Evolutionary conservation across 2,113 vertebrate species (phyloP), one percentile per base, ranked within the genome.

Genomic region (Cyphomyrus discorhynchus): DNA sequence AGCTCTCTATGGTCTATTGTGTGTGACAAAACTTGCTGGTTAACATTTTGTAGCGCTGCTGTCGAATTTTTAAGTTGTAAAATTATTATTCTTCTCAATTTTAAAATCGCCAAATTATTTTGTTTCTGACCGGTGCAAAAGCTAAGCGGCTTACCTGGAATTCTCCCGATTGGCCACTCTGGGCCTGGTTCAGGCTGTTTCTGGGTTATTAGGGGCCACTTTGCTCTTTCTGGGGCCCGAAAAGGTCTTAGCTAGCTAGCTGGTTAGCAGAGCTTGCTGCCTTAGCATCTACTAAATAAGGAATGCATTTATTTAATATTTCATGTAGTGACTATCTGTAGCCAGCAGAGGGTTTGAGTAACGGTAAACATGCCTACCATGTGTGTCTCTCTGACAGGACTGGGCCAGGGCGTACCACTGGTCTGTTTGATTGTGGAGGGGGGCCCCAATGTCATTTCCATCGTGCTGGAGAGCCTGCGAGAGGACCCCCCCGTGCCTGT

Each of bases 401-500:
- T 99, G 91, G 98, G 98, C 19, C 98, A 99, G 92, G 98, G 98
- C 1, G 98, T 99, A 88, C 98, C 98, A 7, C 94, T 99, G 0
- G 98, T 99, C 91, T 98, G 97, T 46, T 95, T 99, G 27, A 97
- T 99, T 80, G 97, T 99, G 85, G 98, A 99, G 94, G 98, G 98
- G 2, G 98, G 98, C 82, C 98, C 98, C 11, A 99, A 99, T 0
- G 97, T 99, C 80, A 97, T 99, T 91, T 98, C 98, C 56, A 96
- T 99, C 0, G 97, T 97, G 11, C 90, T 99, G 93, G 98, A 99
- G 90, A 98, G 97, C 74, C 96, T 99, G 88, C 94, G 96, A 19
- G 98, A 99, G 90, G 98, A 99, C 0, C 98, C 98, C 0, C 98
- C 98, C 0, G 95, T 99, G n/a, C 98, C 98, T 0, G 98, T 99